Evolutionary conservation across 1,140 invertebrate species (phyloP).

Genomic region (Penaeus vannamei): DNA sequence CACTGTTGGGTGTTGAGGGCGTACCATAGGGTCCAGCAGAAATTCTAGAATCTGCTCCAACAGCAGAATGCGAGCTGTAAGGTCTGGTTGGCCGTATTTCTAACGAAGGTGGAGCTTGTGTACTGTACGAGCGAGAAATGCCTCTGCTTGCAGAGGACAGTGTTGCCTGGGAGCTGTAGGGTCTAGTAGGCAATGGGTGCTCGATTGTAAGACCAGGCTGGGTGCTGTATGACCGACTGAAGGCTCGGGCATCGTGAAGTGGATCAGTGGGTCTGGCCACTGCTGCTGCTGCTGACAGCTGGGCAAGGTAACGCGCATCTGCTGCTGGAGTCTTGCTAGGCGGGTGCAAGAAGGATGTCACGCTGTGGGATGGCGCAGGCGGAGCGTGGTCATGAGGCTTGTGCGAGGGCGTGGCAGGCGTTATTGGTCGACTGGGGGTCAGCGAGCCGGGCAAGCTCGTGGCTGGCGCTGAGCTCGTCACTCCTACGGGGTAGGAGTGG

Average conservation of each 20-base stretch:
- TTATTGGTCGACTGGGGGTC: constrained; percentile 55
- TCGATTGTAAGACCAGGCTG: constrained; percentile 15
- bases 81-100: constrained; percentile 27
- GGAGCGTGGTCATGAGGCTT: constrained; percentile 41
- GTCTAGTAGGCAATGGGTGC: not conserved
- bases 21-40: constrained; percentile 15
- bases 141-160: constrained; percentile 13
- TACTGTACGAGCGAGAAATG: constrained; percentile 12
- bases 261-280: constrained; percentile 11
- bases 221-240: constrained; percentile 29
- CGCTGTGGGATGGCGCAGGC: constrained; percentile 48
- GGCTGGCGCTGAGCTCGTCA: constrained; percentile 27
- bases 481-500: constrained; percentile 36
- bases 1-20: constrained; percentile 12
- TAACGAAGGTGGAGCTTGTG: constrained; percentile 32
- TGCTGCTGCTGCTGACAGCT: not conserved
- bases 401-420: constrained; percentile 55
- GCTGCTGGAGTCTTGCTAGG: constrained; percentile 21
- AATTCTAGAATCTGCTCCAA: constrained; percentile 22
- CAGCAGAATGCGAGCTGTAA: constrained; percentile 28
- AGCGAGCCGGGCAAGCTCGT: constrained; percentile 50
- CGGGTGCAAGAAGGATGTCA: constrained; percentile 48
- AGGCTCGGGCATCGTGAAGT: not conserved
- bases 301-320: constrained; percentile 35
- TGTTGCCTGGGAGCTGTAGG: constrained; percentile 5